Evolutionary conservation across 1,140 invertebrate genomes (phyloP), one percentile per base, ranked within the genome.

Genomic region (Triops cancriformis): DNA sequence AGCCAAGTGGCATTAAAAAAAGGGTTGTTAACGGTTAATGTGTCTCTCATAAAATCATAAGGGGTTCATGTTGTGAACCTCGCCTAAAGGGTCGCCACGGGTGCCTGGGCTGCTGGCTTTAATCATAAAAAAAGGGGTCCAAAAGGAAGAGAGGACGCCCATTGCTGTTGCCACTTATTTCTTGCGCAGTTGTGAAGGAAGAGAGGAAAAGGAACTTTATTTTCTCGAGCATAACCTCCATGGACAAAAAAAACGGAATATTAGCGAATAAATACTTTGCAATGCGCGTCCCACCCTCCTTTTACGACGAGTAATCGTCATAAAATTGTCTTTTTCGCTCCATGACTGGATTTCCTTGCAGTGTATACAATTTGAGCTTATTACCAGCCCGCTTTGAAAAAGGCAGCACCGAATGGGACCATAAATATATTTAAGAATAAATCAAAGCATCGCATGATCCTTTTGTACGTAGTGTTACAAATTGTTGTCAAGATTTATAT

Each of bases 11-110:
- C 51, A 64, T 64, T 64, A 64, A 64, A 64, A 37, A 64, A 64
- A 64, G 51, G 51, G 51, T 64, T 64, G 51, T 64, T 64, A 64
- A 64, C 51, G 51, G 51, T 64, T 64, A 64, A 64, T 64, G 51
- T 64, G 9, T 64, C 51, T 23, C 51, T 64, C 51, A 23, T 64
- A 64, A 64, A 64, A 64, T 64, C 51, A 64, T 64, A 64, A 64
- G 51, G 51, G 51, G 51, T 64, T 64, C 51, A 18, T 64, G 51
- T 64, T 64, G 51, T 64, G 51, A 64, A 64, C 51, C 51, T 64
- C 51, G 51, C 51, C 51, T 64, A 9, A 64, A 64, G 51, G 51
- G 51, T 64, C 51, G 51, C 51, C 23, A 64, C 45, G 45, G 45
- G 45, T 64, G 45, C 45, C 14, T 64, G 45, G 31, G 45, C 45